Percentiles rank a stretch among this genome's conserved stretches.
These are phyloP conservation scores for Semicossyphus pulcher DNA, from an alignment of 2,113 vertebrate species.

Conservation along the genomic window DNA sequence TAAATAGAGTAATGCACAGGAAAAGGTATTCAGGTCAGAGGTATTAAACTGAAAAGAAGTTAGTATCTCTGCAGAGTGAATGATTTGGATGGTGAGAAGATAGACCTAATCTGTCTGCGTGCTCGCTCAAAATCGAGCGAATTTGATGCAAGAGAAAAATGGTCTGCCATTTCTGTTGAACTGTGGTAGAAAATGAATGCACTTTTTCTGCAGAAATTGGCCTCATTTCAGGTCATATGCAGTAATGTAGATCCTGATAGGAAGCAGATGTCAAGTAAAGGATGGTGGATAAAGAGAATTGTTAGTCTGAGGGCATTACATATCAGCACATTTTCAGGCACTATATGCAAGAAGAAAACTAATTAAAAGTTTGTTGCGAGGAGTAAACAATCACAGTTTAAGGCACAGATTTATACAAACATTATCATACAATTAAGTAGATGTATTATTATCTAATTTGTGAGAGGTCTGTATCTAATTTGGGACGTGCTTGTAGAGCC, in stretches of 20 bases:
- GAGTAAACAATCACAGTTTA: slow-evolving; percentile 2
- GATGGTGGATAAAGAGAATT: slow-evolving; percentile 52
- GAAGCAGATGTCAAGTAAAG: slow-evolving; percentile 66
- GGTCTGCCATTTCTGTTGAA: slow-evolving; percentile 18
- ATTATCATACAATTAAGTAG: slow-evolving; percentile 34
- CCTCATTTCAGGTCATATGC: slow-evolving; percentile 58
- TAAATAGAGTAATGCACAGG: slow-evolving; percentile 42
- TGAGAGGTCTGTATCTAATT: slow-evolving; percentile 35
- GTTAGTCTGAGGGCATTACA: slow-evolving; percentile 56
- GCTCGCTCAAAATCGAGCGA: neutral
- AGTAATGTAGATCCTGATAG: slow-evolving; percentile 64
- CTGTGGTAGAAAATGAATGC: slow-evolving; percentile 29
- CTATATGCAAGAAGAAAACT: slow-evolving; percentile 56
- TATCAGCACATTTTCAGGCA: slow-evolving; percentile 69
- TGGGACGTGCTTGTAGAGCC: neutral
- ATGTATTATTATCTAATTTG: slow-evolving; percentile 30
- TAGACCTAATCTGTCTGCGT: slow-evolving; percentile 11
- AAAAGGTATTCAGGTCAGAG: slow-evolving; percentile 44
- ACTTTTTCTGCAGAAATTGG: slow-evolving; percentile 29
- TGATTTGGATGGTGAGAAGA: slow-evolving; percentile 31
- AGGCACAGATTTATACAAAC: slow-evolving; percentile 38
- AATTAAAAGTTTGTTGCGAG: slow-evolving; percentile 67
- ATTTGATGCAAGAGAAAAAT: slow-evolving; percentile 13
- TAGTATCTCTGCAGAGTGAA: slow-evolving; percentile 37
- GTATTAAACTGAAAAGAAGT: slow-evolving; percentile 36